Evolutionary conservation across 2,888 invertebrate species (phyloP), one percentile per base, ranked within the genome.

Genomic region (Malacosoma neustria): DNA sequence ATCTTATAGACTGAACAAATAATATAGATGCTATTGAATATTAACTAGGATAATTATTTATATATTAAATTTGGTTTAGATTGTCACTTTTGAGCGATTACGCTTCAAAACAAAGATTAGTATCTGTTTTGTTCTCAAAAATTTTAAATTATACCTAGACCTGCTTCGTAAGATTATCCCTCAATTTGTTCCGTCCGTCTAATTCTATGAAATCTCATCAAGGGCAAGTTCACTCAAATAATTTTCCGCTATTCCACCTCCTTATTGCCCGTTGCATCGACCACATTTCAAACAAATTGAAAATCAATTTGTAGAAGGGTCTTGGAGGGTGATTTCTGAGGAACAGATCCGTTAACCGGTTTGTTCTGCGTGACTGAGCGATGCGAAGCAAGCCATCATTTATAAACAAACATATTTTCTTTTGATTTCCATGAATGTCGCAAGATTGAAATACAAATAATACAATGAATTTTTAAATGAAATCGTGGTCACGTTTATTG

Each of bases 261-360:
- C 72, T 67, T 68, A 76, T 75, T 75, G 75, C 61, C 61, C 64
- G 64, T 49, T 74, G 80, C 76, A 77, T 61, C 72, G 73, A 74
- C 75, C 72, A 76, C 77, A 79, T 84, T 74, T 80, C 79, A 76
- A 76, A 80, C 75, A 82, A 82, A 84, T 84, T 82, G 81, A 81
- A 84, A 82, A 84, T 82, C 79, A 82, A 82, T 82, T 81, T 77
- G 69, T 72, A 66, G 56, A 70, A 68, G 73, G 79, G 72, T 61
- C 61, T 64, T 62, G 60, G 57, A 61, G 59, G 58, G 56, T 51
- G 65, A 59, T 57, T 57, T 61, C 51, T 52, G 44, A 41, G 41
- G 50, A 53, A 51, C 44, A 49, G 50, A 48, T 45, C 48, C 43
- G 35, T 51, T 52, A 53, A 43, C 53, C 54, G 59, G 61, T 65